Base-by-base conservation (phyloP, 2,888 invertebrate species). In the Argynnis bischoffii region DNA sequence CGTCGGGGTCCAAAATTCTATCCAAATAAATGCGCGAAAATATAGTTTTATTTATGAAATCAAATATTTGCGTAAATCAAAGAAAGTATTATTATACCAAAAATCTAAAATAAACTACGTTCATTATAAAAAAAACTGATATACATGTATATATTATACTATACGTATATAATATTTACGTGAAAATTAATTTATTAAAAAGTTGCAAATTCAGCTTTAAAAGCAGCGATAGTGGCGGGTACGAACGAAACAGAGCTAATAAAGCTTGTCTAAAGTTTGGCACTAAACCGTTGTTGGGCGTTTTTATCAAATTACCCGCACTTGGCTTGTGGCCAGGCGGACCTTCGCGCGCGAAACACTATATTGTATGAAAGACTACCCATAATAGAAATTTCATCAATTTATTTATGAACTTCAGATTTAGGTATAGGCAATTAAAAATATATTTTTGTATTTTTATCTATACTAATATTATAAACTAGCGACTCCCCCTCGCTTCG, bases 221-320 rank as follows among this genome's bases (percentile, higher is more conserved):
- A 71, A 51, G 55, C 63, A 48, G 59, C 63, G 68, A 53, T 59
- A 60, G 54, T 59, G 64, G 54, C 64, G 69, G 65, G 59, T 71
- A 71, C 64, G 66, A 57, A 69, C 69, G 66, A 66, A 67, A 69
- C 61, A 51, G 69, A 60, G 61, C 67, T 69, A 71, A 71, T 71
- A 71, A 71, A 69, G 69, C 71, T 63, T 59, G 71, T 67, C 64
- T 70, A 68, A 70, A 73, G 69, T 74, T 75, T 73, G 71, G 69
- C 79, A 77, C 74, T 78, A 77, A 75, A 73, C 72, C 76, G 69
- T 70, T 74, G 78, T 75, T 77, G 76, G 76, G 74, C 78, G 81
- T 87, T 90, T 89, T 89, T 90, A 90, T 89, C 86, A 86, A 89
- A 90, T 90, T 89, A 90, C 87, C 84, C 77, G 73, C 76, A 75